Conservation (phyloP, 2,888 invertebrate genomes). For the Dolichopus griseipennis region DNA sequence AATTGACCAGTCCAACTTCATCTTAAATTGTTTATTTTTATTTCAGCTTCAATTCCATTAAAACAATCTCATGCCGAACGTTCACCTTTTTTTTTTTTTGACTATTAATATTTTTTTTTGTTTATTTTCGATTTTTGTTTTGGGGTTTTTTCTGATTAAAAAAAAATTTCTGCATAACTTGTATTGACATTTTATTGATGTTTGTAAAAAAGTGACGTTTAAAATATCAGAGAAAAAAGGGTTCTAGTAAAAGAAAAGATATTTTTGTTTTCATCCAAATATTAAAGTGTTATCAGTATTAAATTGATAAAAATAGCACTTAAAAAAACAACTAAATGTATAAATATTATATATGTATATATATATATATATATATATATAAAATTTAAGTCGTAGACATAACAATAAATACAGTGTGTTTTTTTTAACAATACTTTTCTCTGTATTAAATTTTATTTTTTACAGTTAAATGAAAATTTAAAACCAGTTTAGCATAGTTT, state of each 20-base stretch:
- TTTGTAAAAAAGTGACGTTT: not conserved
- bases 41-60: no score
- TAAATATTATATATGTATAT: no score
- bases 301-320: not conserved
- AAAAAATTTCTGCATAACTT: not conserved
- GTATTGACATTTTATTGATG: not conserved
- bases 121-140: not conserved
- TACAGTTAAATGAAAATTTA: no score
- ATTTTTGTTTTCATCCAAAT: not conserved
- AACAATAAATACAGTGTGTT: no score
- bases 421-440: no score
- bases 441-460: no score
- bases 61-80: not conserved
- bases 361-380: no score
- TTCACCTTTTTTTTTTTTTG: conserved; percentile 1
- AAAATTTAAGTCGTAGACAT: no score
- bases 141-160: not conserved
- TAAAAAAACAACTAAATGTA: no score
- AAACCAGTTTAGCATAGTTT: no score
- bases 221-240: not conserved
- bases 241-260: not conserved
- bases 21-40: no score
- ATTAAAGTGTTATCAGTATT: not conserved
- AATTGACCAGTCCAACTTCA: no score
- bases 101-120: not conserved